Evolutionary conservation across 2,888 invertebrate species (phyloP).

Genomic region (Spatulosminthurus flaviceps): DNA sequence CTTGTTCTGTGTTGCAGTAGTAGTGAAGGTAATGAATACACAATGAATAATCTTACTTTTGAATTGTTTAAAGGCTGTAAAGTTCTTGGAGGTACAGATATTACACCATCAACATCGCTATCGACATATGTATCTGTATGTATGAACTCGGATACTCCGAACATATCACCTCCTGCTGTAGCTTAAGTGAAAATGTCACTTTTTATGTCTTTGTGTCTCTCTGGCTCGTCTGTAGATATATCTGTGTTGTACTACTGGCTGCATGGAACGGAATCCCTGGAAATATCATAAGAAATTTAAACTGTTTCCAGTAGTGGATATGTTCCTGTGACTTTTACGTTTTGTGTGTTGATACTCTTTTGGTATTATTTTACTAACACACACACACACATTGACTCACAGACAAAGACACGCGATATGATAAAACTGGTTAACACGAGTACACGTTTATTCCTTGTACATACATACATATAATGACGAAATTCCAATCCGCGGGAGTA

Average conservation of each 20-base stretch:
- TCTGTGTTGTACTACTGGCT: neutral
- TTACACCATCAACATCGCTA: neutral
- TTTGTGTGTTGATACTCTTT: slow-evolving; percentile 1
- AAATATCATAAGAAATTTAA: slow-evolving; percentile 14
- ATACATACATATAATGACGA: neutral
- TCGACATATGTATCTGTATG: neutral
- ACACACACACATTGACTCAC: neutral
- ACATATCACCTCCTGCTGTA: slow-evolving; percentile 9
- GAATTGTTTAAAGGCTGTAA: slow-evolving; percentile 8
- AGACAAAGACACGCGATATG: too few species aligned
- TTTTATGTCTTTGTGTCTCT: slow-evolving; percentile 9
- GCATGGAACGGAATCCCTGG: slow-evolving; percentile 14
- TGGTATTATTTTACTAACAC: slow-evolving; percentile 13
- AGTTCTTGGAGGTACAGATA: slow-evolving; percentile 10
- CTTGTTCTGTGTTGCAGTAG: neutral
- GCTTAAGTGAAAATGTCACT: slow-evolving; percentile 1
- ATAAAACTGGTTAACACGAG: neutral
- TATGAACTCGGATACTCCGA: too few species aligned
- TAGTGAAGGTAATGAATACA: slow-evolving; percentile 14
- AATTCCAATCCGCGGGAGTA: slow-evolving; percentile 5
- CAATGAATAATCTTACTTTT: slow-evolving; percentile 6
- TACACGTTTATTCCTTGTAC: neutral
- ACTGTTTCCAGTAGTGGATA: neutral
- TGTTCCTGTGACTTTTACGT: neutral
- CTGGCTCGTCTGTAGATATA: neutral